Conservation (phyloP, 2,113 vertebrate species). For the Lathamus discolor region DNA sequence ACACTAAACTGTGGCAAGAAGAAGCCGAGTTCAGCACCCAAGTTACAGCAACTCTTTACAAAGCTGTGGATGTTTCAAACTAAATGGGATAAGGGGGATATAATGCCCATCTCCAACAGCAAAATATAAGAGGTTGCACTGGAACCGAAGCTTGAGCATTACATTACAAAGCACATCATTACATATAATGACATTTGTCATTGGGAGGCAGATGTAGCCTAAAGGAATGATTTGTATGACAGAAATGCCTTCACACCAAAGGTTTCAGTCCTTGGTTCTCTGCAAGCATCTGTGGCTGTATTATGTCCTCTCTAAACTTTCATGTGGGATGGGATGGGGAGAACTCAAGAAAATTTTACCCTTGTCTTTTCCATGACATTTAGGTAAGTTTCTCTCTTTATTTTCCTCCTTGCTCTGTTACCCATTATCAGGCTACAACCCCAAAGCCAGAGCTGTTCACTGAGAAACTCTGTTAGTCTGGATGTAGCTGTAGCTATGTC, state of each 20-base stretch:
- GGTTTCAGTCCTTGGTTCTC: neutral
- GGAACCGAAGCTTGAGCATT: neutral
- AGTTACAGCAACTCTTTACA: neutral
- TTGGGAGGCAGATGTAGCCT: neutral
- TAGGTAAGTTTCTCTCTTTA: neutral
- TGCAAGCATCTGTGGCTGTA: neutral
- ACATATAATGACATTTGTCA: neutral
- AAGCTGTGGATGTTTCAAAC: neutral
- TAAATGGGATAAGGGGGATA: neutral
- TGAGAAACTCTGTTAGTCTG: neutral
- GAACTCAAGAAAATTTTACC: neutral
- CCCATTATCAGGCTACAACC: neutral
- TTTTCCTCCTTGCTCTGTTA: neutral
- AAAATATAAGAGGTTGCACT: neutral
- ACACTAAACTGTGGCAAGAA: accelerated
- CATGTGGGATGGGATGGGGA: neutral
- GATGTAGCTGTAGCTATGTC: neutral
- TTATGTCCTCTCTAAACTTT: neutral
- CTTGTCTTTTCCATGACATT: neutral
- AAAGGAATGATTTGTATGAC: neutral
- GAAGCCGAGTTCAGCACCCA: neutral
- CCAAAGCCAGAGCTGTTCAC: neutral
- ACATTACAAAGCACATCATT: neutral
- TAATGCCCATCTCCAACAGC: neutral
- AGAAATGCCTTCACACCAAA: neutral